Evolutionary conservation across 2,888 invertebrate genomes (phyloP).

Genomic region (Deilephila porcellus): DNA sequence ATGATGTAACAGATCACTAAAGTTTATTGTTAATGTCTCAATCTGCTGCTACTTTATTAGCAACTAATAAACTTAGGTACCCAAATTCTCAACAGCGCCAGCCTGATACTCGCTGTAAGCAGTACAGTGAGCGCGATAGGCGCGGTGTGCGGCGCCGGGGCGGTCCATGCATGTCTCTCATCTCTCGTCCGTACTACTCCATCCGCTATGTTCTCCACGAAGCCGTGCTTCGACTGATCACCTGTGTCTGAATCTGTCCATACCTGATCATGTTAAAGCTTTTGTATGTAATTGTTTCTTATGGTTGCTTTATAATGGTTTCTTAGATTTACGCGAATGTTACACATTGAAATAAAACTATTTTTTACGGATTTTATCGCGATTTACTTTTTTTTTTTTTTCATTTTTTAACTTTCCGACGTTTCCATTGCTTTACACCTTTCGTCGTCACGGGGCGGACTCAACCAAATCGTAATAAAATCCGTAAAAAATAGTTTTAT

Average conservation of each 20-base stretch:
- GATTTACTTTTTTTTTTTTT: too few species aligned
- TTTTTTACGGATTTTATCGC: too few species aligned
- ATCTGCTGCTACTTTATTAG: not conserved
- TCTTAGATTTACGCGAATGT: too few species aligned
- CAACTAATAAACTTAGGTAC: slow-evolving; percentile 69
- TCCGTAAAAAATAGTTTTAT: too few species aligned
- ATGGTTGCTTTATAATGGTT: too few species aligned
- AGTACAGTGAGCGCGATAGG: slow-evolving; percentile 86
- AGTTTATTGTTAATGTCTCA: too few species aligned
- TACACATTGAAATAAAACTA: too few species aligned
- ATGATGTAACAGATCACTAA: not conserved
- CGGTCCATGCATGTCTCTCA: slow-evolving; percentile 91
- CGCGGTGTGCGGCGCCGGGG: slow-evolving; percentile 85
- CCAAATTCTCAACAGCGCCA: slow-evolving; percentile 89
- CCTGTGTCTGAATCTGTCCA: slow-evolving; percentile 86
- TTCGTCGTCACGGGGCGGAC: too few species aligned
- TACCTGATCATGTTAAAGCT: slow-evolving; percentile 65
- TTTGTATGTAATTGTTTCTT: too few species aligned
- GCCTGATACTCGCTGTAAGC: slow-evolving; percentile 79
- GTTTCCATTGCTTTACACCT: too few species aligned
- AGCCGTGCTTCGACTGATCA: slow-evolving; percentile 81
- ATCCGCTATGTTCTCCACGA: slow-evolving; percentile 87
- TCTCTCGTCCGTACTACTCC: slow-evolving; percentile 90
- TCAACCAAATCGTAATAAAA: too few species aligned
- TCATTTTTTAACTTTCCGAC: too few species aligned